phyloP scores from a whole-genome alignment of 2,888 invertebrate genomes.

The Platypus cylindrus region DNA sequence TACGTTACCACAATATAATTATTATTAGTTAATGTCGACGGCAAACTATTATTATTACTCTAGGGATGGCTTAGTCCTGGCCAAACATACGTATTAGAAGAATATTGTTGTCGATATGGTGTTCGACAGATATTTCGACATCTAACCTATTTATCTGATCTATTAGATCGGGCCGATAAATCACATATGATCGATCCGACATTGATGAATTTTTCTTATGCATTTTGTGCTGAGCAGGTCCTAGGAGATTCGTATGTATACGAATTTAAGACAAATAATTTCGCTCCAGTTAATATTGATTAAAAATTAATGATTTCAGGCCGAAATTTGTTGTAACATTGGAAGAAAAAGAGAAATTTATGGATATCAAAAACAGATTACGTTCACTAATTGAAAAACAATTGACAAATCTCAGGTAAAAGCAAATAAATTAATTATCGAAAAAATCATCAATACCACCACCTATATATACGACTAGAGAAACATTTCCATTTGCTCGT shows the following conservation, averaged over 20 bases:
- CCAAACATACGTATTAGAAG: conserved; percentile 95
- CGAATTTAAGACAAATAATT: too few relatives aligned
- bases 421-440: neutral
- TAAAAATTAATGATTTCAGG: too few relatives aligned
- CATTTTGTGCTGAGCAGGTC: conserved; percentile 98
- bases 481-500: conserved; percentile 96
- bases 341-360: conserved; percentile 96
- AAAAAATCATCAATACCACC: conserved; percentile 8
- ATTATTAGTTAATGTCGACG: too few relatives aligned
- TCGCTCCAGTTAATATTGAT: too few relatives aligned
- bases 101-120: conserved; percentile 95
- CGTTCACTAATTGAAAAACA: conserved; percentile 89
- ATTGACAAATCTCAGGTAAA: conserved; percentile 93
- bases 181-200: conserved; percentile 93
- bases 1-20: conserved; percentile 39
- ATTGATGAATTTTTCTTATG: conserved; percentile 96
- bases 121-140: conserved; percentile 95
- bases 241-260: conserved; percentile 98
- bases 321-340: too few relatives aligned
- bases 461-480: too few relatives aligned
- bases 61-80: conserved; percentile 99
- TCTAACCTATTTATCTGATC: conserved; percentile 87
- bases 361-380: conserved; percentile 91
- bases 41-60: conserved; percentile 20
- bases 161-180: conserved; percentile 89